phyloP scores from a whole-genome alignment of 2,113 vertebrate genomes.

The Serilophus lunatus region DNA sequence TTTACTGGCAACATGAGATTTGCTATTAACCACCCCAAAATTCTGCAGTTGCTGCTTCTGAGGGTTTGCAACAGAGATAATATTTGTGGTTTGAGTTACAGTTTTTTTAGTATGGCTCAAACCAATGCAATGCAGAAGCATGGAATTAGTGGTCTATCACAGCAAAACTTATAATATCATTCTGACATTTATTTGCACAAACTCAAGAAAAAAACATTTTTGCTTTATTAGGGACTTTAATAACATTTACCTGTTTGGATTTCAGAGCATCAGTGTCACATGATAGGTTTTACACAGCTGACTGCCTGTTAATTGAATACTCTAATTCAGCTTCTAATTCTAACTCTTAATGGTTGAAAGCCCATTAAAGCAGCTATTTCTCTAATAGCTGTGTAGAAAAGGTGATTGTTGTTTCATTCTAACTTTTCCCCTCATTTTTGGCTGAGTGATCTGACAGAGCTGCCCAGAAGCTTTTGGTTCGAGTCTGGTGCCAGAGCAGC shows the following conservation, averaged over 20 bases:
- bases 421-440: not conserved
- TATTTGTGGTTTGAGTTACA: not conserved
- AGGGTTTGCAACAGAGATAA: not conserved
- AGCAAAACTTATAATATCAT: not conserved
- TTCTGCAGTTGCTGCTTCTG: not conserved
- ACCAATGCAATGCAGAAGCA: not conserved
- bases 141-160: not conserved
- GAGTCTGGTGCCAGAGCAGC: not conserved
- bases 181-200: slow-evolving; percentile 2
- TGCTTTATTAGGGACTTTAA: not conserved
- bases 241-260: not conserved
- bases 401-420: not conserved
- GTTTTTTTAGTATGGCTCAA: not conserved
- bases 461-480: not conserved
- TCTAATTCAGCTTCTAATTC: slow-evolving; percentile 23
- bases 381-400: not conserved
- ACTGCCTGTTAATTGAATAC: slow-evolving; percentile 44
- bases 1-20: not conserved
- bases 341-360: slow-evolving; percentile 2
- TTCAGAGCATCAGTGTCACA: not conserved
- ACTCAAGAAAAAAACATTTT: not conserved
- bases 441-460: not conserved
- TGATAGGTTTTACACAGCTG: not conserved
- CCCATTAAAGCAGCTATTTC: slow-evolving; percentile 19
- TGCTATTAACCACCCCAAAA: not conserved